A percentile compares a stretch with the other conserved stretches of the same genome.
Evolutionary conservation across 2,888 invertebrate species (phyloP).

Genomic region (Eudasyphora cyanicolor): DNA sequence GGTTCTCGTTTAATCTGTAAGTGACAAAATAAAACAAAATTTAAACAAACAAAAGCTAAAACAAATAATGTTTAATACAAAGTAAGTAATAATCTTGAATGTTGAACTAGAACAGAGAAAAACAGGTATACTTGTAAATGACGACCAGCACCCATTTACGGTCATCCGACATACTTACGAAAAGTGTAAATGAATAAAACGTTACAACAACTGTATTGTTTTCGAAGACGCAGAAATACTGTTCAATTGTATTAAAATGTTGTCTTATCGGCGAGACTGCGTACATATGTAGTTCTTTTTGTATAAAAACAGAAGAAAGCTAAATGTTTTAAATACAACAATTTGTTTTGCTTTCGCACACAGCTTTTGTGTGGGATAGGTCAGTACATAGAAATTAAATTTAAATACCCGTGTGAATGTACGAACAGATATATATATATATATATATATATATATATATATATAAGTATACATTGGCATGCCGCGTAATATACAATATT

Average conservation of each 20-base stretch:
- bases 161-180: slow-evolving; percentile 53
- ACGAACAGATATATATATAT: not conserved
- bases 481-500: no score
- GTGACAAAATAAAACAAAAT: not conserved
- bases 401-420: not conserved
- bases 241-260: no score
- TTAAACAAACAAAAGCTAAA: not conserved
- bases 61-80: not conserved
- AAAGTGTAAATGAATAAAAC: no score
- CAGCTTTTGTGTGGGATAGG: not conserved
- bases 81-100: slow-evolving; percentile 8
- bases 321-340: no score
- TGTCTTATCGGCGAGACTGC: not conserved
- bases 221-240: no score
- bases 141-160: slow-evolving; percentile 49
- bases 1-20: not conserved
- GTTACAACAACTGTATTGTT: no score
- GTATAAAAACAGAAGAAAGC: not conserved
- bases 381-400: not conserved
- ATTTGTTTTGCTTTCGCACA: not conserved
- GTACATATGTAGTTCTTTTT: not conserved
- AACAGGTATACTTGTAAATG: not conserved
- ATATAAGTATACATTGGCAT: no score
- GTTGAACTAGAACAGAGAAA: not conserved
- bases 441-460: not conserved